These are phyloP conservation scores for Pseudolaguvia tuberculata DNA, from an alignment of 2,113 vertebrate genomes.

Conservation along the genomic window DNA sequence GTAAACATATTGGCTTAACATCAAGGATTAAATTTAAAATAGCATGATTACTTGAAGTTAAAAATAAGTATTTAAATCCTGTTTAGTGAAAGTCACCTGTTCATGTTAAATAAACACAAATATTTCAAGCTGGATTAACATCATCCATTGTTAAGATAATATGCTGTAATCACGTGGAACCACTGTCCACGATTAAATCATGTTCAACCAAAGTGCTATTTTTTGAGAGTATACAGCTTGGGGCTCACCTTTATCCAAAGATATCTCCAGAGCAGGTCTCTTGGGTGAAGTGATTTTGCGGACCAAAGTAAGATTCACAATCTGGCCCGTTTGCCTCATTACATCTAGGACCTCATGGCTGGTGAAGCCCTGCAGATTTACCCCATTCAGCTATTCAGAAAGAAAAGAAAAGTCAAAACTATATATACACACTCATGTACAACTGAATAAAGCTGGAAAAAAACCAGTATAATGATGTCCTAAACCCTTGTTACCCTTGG, in stretches of 20 bases:
- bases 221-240: not conserved
- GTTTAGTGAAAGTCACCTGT: too few relatives aligned
- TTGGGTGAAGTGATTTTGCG: constrained; percentile 62
- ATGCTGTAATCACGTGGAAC: too few relatives aligned
- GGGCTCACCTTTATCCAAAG: constrained; percentile 71
- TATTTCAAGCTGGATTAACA: too few relatives aligned
- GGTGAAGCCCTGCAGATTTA: constrained; percentile 82
- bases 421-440: too few relatives aligned
- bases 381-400: constrained; percentile 75
- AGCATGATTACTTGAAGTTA: too few relatives aligned
- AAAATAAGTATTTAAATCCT: too few relatives aligned
- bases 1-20: too few relatives aligned
- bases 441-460: not conserved
- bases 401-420: not conserved
- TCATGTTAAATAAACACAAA: too few relatives aligned
- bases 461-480: not conserved
- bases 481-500: not conserved
- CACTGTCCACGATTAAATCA: too few relatives aligned
- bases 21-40: too few relatives aligned
- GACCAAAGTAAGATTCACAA: constrained; percentile 79
- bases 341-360: constrained; percentile 88
- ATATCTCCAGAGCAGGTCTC: constrained; percentile 55
- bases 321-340: constrained; percentile 76
- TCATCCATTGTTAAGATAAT: too few relatives aligned
- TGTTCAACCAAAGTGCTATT: too few relatives aligned